Conservation (phyloP, 2,797 vertebrate genomes). For the Mareca strepera region DNA sequence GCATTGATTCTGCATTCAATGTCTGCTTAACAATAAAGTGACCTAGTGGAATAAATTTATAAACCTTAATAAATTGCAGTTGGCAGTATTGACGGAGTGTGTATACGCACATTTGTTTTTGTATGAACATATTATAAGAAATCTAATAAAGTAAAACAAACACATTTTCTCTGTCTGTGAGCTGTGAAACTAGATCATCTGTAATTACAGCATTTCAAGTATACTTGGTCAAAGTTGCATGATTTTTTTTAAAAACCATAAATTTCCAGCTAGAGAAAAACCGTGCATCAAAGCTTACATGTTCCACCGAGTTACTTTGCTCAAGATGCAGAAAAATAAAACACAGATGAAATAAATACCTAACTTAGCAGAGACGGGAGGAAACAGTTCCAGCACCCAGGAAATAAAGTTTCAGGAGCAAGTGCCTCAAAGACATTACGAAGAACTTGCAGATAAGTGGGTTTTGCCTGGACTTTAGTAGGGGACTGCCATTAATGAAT, state of each 20-base stretch:
- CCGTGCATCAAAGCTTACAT: not conserved
- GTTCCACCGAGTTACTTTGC: not conserved
- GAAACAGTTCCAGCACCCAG: not conserved
- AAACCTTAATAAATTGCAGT: conserved; percentile 56
- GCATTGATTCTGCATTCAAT: conserved; percentile 11
- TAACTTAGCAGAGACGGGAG: not conserved
- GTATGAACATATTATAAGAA: not conserved
- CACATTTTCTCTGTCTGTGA: conserved; percentile 52
- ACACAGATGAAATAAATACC: not conserved
- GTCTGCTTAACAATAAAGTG: conserved; percentile 5
- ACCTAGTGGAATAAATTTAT: conserved; percentile 44
- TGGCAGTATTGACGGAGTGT: conserved; percentile 55
- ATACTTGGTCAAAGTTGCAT: not conserved
- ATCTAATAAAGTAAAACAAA: conserved; percentile 62
- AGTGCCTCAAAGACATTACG: not conserved
- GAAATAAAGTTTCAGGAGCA: not conserved
- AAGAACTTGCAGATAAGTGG: not conserved
- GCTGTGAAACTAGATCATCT: conserved; percentile 51
- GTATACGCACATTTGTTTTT: conserved; percentile 9
- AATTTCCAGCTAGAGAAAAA: not conserved
- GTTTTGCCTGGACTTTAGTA: not conserved
- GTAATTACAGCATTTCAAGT: not conserved
- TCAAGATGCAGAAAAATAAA: not conserved
- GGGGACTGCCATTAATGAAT: not conserved
- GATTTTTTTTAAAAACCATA: not conserved